Percentiles rank a stretch among this genome's conserved stretches.
Evolutionary conservation across 2,113 vertebrate genomes (phyloP).

Genomic region (Chroicocephalus ridibundus): DNA sequence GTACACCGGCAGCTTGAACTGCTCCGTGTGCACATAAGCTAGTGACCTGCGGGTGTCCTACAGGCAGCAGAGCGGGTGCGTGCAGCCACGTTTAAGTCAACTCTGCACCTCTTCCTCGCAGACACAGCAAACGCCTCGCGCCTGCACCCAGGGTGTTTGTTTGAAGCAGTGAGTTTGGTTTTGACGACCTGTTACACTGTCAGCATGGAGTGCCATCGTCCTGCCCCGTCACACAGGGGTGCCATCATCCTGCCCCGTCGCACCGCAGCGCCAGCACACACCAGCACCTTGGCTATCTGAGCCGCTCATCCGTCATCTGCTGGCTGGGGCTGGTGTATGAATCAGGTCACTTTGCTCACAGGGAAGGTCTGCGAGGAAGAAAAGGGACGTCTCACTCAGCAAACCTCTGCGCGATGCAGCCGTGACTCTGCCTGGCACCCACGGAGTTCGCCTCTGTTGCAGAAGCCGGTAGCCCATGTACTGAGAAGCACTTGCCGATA

Average conservation of each 20-base stretch:
- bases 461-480: not conserved
- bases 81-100: not conserved
- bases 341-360: not conserved
- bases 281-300: not conserved
- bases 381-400: not conserved
- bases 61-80: fast-evolving
- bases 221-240: not conserved
- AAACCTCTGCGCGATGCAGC: not conserved
- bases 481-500: not conserved
- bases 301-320: not conserved
- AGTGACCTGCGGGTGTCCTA: not conserved
- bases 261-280: not conserved
- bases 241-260: not conserved
- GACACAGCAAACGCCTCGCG: not conserved
- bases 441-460: not conserved
- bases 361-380: not conserved
- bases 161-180: not conserved
- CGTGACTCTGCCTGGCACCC: not conserved
- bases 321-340: not conserved
- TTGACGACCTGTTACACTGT: not conserved
- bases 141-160: not conserved
- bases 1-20: not conserved
- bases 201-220: not conserved
- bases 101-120: not conserved
- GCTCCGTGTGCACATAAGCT: not conserved